phyloP scores from a whole-genome alignment of 2,888 invertebrate genomes.

The Metallyticus violacea region DNA sequence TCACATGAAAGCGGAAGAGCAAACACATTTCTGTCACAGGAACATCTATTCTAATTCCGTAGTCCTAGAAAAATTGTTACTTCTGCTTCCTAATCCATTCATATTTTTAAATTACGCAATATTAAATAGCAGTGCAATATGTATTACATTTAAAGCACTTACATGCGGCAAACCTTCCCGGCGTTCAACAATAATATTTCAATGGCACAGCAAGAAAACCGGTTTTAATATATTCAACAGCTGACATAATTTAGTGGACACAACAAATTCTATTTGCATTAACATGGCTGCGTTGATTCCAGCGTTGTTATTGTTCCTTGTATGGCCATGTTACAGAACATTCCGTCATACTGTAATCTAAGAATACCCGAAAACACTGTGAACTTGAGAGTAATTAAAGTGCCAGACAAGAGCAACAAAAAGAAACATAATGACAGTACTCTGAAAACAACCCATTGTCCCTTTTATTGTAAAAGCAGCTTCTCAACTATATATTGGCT shows the following conservation, averaged over 20 bases:
- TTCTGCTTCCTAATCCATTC: too few species aligned
- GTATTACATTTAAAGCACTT: not conserved
- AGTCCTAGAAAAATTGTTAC: too few species aligned
- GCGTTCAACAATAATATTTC: not conserved
- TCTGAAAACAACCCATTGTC: not conserved
- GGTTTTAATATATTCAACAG: not conserved
- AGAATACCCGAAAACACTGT: not conserved
- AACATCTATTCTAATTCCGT: too few species aligned
- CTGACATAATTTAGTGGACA: constrained; percentile 7
- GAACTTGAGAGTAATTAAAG: not conserved
- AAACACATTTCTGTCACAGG: too few species aligned
- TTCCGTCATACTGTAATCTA: not conserved
- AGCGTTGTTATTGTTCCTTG: not conserved
- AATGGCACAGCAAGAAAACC: not conserved
- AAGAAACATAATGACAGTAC: not conserved
- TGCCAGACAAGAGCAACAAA: not conserved
- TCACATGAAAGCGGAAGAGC: too few species aligned
- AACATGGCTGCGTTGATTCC: not conserved
- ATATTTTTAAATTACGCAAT: not conserved
- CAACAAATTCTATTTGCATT: constrained; percentile 8
- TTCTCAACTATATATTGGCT: not conserved
- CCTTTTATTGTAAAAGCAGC: not conserved
- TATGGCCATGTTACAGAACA: not conserved
- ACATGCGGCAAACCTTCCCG: not conserved
- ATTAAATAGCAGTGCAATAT: not conserved